A percentile compares a stretch with the other conserved stretches of the same genome.
phyloP scores from a whole-genome alignment of 2,888 invertebrate species.

The Polydrusus tereticollis region DNA sequence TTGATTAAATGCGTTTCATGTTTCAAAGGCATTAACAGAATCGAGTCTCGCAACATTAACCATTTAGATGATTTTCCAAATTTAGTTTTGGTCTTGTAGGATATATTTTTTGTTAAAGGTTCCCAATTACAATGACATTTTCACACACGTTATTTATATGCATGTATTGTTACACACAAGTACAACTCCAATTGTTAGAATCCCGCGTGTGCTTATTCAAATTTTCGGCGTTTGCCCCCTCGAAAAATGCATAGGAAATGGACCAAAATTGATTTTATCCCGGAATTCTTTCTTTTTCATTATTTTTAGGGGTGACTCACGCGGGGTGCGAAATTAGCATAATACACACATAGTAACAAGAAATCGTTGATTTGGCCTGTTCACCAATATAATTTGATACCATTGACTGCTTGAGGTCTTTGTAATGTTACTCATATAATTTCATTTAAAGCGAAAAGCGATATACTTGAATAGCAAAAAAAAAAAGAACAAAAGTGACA shows the following conservation, averaged over 20 bases:
- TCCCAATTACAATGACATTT: slow-evolving; percentile 58
- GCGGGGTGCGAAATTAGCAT: slow-evolving; percentile 52
- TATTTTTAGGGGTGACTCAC: slow-evolving; percentile 51
- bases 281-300: slow-evolving; percentile 52
- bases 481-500: not conserved
- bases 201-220: slow-evolving; percentile 63
- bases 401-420: slow-evolving; percentile 22
- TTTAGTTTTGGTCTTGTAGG: slow-evolving; percentile 36
- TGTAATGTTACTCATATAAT: slow-evolving; percentile 13
- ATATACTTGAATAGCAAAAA: not conserved
- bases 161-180: slow-evolving; percentile 62
- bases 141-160: slow-evolving; percentile 62
- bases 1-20: not conserved
- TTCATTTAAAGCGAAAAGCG: not conserved
- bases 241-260: slow-evolving; percentile 52
- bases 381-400: slow-evolving; percentile 32
- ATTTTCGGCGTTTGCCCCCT: slow-evolving; percentile 55
- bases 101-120: slow-evolving; percentile 52
- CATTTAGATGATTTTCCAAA: slow-evolving; percentile 42
- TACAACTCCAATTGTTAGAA: slow-evolving; percentile 62
- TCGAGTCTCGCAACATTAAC: slow-evolving; percentile 28
- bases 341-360: slow-evolving; percentile 47
- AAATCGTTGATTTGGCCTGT: slow-evolving; percentile 34
- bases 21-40: not conserved
- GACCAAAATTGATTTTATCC: slow-evolving; percentile 58